Conservation (phyloP, 2,888 invertebrate genomes). For the Conus canariensis region DNA sequence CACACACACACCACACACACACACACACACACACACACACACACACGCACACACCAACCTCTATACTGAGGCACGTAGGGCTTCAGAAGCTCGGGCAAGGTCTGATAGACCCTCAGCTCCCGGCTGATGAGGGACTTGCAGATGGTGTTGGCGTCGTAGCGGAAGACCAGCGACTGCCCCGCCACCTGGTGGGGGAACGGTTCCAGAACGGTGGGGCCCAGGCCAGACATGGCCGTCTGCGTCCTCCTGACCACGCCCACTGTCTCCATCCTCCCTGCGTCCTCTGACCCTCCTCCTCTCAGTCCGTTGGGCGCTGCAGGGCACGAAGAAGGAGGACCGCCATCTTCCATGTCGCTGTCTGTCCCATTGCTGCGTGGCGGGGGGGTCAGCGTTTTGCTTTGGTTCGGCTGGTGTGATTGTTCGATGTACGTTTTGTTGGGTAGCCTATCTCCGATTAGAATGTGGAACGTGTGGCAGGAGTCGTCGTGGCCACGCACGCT, state of each 20-base stretch:
- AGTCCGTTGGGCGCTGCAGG: no score
- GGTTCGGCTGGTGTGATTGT: neutral
- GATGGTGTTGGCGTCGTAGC: constrained; percentile 90
- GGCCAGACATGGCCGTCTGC: constrained; percentile 19
- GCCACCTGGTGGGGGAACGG: constrained; percentile 88
- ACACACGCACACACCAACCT: constrained; percentile 82
- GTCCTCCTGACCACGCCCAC: neutral
- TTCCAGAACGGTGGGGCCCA: constrained; percentile 72
- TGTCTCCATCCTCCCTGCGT: neutral
- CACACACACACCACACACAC: neutral
- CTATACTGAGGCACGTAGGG: constrained; percentile 96
- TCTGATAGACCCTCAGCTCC: constrained; percentile 96
- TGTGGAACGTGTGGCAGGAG: no score
- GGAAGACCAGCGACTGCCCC: constrained; percentile 93
- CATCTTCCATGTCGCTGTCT: no score
- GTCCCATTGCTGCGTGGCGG: no score
- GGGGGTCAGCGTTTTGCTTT: no score
- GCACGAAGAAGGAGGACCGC: no score
- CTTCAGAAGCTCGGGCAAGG: constrained; percentile 94
- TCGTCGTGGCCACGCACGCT: no score
- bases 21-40: neutral
- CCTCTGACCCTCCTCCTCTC: no score
- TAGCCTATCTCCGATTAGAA: no score
- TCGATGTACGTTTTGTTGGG: no score
- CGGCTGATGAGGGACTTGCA: constrained; percentile 94